A percentile compares a stretch with the other conserved stretches of the same genome.
phyloP scores from a whole-genome alignment of 1,140 invertebrate genomes.

The Psilanteris sp. region DNA sequence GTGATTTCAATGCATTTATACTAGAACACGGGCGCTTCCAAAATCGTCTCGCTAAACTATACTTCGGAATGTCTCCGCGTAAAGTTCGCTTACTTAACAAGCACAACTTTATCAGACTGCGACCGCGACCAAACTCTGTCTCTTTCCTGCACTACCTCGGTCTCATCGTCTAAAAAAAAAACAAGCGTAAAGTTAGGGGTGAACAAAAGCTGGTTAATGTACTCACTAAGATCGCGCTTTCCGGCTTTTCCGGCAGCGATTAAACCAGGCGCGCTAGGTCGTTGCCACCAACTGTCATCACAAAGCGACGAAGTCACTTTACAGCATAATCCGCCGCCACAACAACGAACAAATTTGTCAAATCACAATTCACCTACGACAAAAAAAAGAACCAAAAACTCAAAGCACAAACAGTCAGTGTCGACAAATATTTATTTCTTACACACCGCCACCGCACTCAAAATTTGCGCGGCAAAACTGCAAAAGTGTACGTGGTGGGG shows the following conservation, averaged over 20 bases:
- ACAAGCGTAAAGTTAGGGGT: not conserved
- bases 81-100: too few species aligned
- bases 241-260: slow-evolving; percentile 47
- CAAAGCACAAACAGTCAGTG: slow-evolving; percentile 2
- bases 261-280: slow-evolving; percentile 67
- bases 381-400: slow-evolving; percentile 9
- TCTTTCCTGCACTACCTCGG: too few species aligned
- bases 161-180: not conserved
- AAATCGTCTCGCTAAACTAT: too few species aligned
- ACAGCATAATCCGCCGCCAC: slow-evolving; percentile 25
- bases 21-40: too few species aligned
- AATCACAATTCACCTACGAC: slow-evolving; percentile 16
- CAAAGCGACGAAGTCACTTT: slow-evolving; percentile 36
- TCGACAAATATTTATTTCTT: not conserved
- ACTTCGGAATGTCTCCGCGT: too few species aligned
- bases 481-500: too few species aligned
- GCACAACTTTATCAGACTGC: too few species aligned
- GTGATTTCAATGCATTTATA: too few species aligned
- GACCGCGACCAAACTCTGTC: too few species aligned
- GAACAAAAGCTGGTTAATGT: slow-evolving; percentile 13
- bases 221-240: slow-evolving; percentile 65
- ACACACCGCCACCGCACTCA: not conserved
- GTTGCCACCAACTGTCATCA: slow-evolving; percentile 69
- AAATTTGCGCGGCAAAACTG: slow-evolving; percentile 1
- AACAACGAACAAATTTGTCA: slow-evolving; percentile 31